These are phyloP conservation scores for Tryphoninae sp. DNA, from an alignment of 2,888 invertebrate species.

Conservation along the genomic window DNA sequence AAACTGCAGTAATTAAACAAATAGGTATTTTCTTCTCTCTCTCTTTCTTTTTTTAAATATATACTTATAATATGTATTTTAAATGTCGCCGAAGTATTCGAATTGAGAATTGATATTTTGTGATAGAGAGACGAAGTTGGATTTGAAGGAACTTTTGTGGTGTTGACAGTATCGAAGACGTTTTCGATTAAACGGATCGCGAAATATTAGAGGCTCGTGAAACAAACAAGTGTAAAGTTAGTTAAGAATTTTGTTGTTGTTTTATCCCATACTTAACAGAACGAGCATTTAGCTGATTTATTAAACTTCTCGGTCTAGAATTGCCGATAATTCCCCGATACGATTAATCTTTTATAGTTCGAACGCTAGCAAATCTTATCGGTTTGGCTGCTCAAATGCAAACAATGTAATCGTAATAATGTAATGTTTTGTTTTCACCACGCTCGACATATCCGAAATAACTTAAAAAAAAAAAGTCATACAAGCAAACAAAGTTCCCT, in stretches of 20 bases:
- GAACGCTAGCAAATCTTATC: not conserved
- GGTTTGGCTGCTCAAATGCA: not conserved
- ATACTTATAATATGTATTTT: too few relatives aligned
- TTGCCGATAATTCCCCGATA: not conserved
- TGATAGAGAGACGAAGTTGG: not conserved
- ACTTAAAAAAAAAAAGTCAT: slow-evolving; percentile 5
- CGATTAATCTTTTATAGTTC: not conserved
- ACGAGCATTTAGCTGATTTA: slow-evolving; percentile 39
- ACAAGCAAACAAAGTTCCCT: not conserved
- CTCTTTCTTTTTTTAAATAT: not conserved
- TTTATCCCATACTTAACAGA: slow-evolving; percentile 41
- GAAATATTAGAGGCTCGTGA: slow-evolving; percentile 50
- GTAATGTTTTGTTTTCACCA: slow-evolving; percentile 8
- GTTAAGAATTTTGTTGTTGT: slow-evolving; percentile 22
- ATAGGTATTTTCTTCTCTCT: not conserved
- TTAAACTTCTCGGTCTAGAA: slow-evolving; percentile 5
- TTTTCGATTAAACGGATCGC: slow-evolving; percentile 13
- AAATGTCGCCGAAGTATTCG: not conserved
- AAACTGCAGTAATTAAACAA: not conserved
- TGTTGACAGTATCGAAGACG: slow-evolving; percentile 19
- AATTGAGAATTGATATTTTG: slow-evolving; percentile 5
- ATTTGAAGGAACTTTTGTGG: not conserved
- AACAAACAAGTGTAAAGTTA: slow-evolving; percentile 35
- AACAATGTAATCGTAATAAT: not conserved
- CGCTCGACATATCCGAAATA: slow-evolving; percentile 39